Evolutionary conservation across 2,797 vertebrate genomes (phyloP).

Genomic region (Pygocentrus nattereri): DNA sequence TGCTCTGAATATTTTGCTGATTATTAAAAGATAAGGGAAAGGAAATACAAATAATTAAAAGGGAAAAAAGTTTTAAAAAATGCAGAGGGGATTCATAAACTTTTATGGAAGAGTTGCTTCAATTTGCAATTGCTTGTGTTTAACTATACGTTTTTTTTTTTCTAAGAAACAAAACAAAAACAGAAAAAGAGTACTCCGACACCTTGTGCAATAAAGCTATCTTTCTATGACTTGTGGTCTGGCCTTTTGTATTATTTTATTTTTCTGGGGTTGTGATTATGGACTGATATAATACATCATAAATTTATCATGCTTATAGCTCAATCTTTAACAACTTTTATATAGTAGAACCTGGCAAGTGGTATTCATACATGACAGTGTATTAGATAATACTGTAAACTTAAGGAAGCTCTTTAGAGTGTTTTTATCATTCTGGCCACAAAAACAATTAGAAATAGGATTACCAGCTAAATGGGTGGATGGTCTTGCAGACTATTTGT

Average conservation of each 20-base stretch:
- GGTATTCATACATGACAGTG: too few species aligned
- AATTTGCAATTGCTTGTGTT: constrained; percentile 99
- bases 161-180: constrained; percentile 85
- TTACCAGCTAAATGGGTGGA: too few species aligned
- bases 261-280: not conserved
- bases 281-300: too few species aligned
- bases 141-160: constrained; percentile 97
- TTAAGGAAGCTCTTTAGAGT: too few species aligned
- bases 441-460: too few species aligned
- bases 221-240: constrained; percentile 86
- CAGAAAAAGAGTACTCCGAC: constrained; percentile 91
- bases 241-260: constrained; percentile 55
- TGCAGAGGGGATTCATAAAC: constrained; percentile 78
- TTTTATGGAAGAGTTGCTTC: constrained; percentile 89
- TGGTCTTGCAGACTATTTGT: too few species aligned
- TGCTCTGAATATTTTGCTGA: constrained; percentile 92
- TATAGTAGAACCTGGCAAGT: too few species aligned
- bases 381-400: too few species aligned
- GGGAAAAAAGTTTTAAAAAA: constrained; percentile 75
- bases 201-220: constrained; percentile 99
- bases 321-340: too few species aligned
- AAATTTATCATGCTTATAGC: too few species aligned
- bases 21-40: constrained; percentile 84
- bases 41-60: constrained; percentile 76
- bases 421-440: too few species aligned